Conservation (phyloP, 2,888 invertebrate genomes). For the Mechanitis mazaeus region DNA sequence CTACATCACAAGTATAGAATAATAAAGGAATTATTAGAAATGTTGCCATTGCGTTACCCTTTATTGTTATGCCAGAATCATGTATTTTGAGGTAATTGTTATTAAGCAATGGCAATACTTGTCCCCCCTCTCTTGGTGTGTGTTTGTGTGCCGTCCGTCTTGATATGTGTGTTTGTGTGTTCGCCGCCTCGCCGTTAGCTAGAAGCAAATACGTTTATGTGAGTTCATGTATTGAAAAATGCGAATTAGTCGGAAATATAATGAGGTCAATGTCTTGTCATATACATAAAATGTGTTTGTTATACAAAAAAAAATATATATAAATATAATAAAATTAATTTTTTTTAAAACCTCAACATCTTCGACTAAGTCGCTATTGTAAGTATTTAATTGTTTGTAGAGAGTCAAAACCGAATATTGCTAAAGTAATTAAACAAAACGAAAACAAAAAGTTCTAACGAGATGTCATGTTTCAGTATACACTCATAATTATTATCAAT, state of each 20-base stretch:
- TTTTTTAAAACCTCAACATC: slow-evolving; percentile 12
- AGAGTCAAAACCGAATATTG: slow-evolving; percentile 20
- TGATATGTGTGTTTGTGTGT: slow-evolving; percentile 75
- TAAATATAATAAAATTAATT: not conserved
- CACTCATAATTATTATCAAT: slow-evolving; percentile 22
- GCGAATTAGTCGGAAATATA: slow-evolving; percentile 30
- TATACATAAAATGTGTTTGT: not conserved
- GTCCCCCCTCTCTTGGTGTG: slow-evolving; percentile 60
- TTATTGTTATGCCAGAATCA: slow-evolving; percentile 24
- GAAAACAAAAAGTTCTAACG: slow-evolving; percentile 10
- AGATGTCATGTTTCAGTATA: slow-evolving; percentile 21
- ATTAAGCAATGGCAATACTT: slow-evolving; percentile 50
- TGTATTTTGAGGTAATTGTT: slow-evolving; percentile 23
- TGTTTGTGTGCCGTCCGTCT: slow-evolving; percentile 71
- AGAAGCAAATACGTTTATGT: slow-evolving; percentile 70
- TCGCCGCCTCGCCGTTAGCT: slow-evolving; percentile 70
- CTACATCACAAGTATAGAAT: slow-evolving; percentile 64
- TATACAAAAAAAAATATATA: not conserved
- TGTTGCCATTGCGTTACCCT: slow-evolving; percentile 48
- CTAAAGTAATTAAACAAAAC: slow-evolving; percentile 18
- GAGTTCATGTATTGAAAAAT: slow-evolving; percentile 49
- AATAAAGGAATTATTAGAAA: slow-evolving; percentile 63
- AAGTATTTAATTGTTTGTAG: slow-evolving; percentile 23
- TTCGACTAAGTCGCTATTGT: slow-evolving; percentile 24
- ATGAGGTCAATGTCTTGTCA: not conserved